Percentiles rank a stretch among this genome's conserved stretches.
These are phyloP conservation scores for Aphaenogaster rudis DNA, from an alignment of 1,140 invertebrate genomes.

Conservation along the genomic window DNA sequence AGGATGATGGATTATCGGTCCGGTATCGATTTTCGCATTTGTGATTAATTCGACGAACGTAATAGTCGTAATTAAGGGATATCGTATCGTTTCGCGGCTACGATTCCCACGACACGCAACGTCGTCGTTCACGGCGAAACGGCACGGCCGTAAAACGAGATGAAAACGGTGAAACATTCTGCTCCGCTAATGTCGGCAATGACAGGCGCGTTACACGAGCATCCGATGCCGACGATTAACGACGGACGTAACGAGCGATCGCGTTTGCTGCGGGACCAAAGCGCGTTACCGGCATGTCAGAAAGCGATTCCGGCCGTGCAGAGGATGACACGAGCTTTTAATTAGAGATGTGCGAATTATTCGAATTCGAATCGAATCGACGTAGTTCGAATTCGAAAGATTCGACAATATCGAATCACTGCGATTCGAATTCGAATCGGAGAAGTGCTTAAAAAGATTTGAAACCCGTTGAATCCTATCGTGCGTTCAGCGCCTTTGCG, in stretches of 20 bases:
- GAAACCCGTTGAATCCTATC: too few relatives aligned
- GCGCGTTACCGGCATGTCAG: conserved; percentile 56
- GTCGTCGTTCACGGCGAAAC: conserved; percentile 5
- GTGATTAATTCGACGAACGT: conserved; percentile 37
- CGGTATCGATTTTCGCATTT: conserved; percentile 18
- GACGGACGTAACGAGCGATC: conserved; percentile 68
- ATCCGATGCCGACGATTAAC: conserved; percentile 61
- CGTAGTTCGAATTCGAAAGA: too few relatives aligned
- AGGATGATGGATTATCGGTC: conserved; percentile 41
- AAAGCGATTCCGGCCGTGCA: conserved; percentile 53
- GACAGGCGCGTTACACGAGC: conserved; percentile 54
- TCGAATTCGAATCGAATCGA: too few relatives aligned
- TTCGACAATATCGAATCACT: too few relatives aligned
- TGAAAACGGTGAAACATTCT: conserved; percentile 46
- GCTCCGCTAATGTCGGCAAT: conserved; percentile 55
- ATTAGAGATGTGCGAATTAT: too few relatives aligned
- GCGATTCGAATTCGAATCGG: too few relatives aligned
- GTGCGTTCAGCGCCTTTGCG: too few relatives aligned
- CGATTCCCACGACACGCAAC: neutral
- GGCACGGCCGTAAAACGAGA: conserved; percentile 16
- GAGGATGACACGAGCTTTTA: conserved; percentile 47
- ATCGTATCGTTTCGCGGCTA: conserved; percentile 21
- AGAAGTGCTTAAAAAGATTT: too few relatives aligned
- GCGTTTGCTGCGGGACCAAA: neutral
- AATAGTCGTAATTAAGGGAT: conserved; percentile 44